Percentiles rank a stretch among this genome's conserved stretches.
phyloP scores from a whole-genome alignment of 2,888 invertebrate species.

The Drosophila hamatofila region DNA sequence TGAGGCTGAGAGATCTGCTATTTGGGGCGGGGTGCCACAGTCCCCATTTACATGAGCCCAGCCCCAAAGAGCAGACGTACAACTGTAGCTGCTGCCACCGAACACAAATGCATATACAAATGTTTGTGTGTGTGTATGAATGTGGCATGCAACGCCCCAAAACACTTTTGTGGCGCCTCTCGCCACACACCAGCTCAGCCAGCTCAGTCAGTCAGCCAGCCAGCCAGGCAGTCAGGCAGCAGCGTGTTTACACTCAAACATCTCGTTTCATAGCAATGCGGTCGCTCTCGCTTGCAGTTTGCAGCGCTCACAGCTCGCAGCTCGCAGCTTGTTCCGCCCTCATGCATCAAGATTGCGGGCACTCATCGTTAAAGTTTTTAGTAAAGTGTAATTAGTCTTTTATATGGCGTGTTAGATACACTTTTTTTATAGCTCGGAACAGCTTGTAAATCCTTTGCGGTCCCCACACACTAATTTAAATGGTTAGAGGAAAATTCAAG shows the following conservation, averaged over 20 bases:
- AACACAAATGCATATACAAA: slow-evolving; percentile 70
- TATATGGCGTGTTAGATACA: slow-evolving; percentile 30
- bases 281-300: slow-evolving; percentile 31
- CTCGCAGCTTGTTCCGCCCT: slow-evolving; percentile 5
- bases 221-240: slow-evolving; percentile 9
- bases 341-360: slow-evolving; percentile 45
- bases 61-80: slow-evolving; percentile 27
- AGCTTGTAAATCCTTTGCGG: slow-evolving; percentile 52
- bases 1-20: slow-evolving; percentile 26
- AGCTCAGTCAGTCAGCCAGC: slow-evolving; percentile 1
- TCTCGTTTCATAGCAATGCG: slow-evolving; percentile 65
- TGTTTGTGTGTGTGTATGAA: slow-evolving; percentile 25
- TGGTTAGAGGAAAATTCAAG: slow-evolving; percentile 16
- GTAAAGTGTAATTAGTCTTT: slow-evolving; percentile 73
- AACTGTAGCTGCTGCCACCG: slow-evolving; percentile 1
- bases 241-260: slow-evolving; percentile 59
- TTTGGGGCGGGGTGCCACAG: slow-evolving; percentile 43
- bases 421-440: slow-evolving; percentile 20
- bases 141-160: slow-evolving; percentile 69
- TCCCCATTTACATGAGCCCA: slow-evolving; percentile 59
- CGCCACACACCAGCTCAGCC: slow-evolving; percentile 8
- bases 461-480: slow-evolving; percentile 37
- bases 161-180: slow-evolving; percentile 68
- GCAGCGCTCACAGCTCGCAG: not conserved
- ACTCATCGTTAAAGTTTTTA: slow-evolving; percentile 67